These are phyloP conservation scores for Protonemura montana DNA, from an alignment of 2,888 invertebrate species.

Conservation along the genomic window DNA sequence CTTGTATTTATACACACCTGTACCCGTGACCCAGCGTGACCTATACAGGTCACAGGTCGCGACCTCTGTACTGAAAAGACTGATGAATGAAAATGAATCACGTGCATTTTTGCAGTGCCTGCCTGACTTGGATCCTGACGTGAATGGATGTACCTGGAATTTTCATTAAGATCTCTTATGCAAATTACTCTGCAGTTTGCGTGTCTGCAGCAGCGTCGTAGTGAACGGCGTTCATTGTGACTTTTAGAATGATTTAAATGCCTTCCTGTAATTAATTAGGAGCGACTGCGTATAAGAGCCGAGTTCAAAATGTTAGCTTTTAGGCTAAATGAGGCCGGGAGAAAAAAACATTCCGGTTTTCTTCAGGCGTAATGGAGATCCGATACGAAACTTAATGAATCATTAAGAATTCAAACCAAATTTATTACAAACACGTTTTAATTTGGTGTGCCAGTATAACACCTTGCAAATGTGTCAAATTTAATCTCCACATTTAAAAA, in stretches of 20 bases:
- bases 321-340: too few species aligned
- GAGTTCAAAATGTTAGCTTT: too few species aligned
- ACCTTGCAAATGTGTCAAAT: too few species aligned
- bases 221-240: neutral
- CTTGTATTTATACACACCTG: neutral
- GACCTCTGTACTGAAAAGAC: neutral
- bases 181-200: neutral
- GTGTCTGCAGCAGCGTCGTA: neutral
- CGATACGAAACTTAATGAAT: too few species aligned
- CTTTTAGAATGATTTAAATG: neutral
- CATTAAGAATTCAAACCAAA: too few species aligned
- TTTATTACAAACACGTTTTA: too few species aligned
- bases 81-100: constrained; percentile 12
- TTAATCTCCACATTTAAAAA: too few species aligned
- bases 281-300: neutral
- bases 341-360: too few species aligned
- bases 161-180: constrained; percentile 12
- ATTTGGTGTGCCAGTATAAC: too few species aligned
- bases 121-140: neutral
- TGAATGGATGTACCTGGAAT: neutral
- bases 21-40: neutral
- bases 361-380: too few species aligned
- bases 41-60: neutral
- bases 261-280: neutral
- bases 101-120: neutral